Base-by-base conservation (phyloP, 2,113 vertebrate genomes). In the Australoheros scitulus region DNA sequence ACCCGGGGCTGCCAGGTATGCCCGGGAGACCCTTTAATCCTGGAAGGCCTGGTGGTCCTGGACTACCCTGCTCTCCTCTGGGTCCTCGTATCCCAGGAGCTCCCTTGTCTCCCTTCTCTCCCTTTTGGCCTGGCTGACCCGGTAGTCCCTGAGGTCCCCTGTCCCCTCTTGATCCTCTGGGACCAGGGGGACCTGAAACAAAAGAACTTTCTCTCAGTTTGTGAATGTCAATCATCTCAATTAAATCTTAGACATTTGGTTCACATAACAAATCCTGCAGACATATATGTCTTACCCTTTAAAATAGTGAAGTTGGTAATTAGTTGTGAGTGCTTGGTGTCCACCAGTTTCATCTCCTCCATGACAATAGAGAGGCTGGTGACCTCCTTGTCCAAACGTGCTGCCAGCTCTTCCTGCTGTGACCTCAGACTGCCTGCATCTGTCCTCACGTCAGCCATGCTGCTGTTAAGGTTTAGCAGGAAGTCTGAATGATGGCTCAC, bases 261-360 rank as follows among this genome's bases (percentile, higher is more conserved):
- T 36, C 11, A n/a, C 36, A 32, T 17, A 72, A 63, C 38, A 29
- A 0, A 81, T 6, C 43, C 29, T 43, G 26, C 55, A 78, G 36
- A 14, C 50, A 55, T 0, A 38, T 50, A 56, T 26, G 2, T 38
- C 94, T 91, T 93, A 99, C 98, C 98, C 94, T 99, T 96, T 80
- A 99, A 93, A 90, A 99, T 97, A 50, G 98, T 99, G 92, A 99
- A 99, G 91, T 99, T 99, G 90, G 96, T 98, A 93, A 99, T 98
- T 18, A 99, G 97, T 77, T 99, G 98, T 11, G 97, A 97, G 72
- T 99, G 98, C 87, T 97, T 98, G 91, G 95, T 97, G 94, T 99
- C 98, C 36, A 99, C 98, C 57, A 99, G 88, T 87, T 99, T 99
- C 98, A 99, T 98, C 95, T 99, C 98, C 93, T 99, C 98, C 98